Evolutionary conservation across 2,113 vertebrate genomes (phyloP), one percentile per base, ranked within the genome.

Genomic region (Pelecanus crispus): DNA sequence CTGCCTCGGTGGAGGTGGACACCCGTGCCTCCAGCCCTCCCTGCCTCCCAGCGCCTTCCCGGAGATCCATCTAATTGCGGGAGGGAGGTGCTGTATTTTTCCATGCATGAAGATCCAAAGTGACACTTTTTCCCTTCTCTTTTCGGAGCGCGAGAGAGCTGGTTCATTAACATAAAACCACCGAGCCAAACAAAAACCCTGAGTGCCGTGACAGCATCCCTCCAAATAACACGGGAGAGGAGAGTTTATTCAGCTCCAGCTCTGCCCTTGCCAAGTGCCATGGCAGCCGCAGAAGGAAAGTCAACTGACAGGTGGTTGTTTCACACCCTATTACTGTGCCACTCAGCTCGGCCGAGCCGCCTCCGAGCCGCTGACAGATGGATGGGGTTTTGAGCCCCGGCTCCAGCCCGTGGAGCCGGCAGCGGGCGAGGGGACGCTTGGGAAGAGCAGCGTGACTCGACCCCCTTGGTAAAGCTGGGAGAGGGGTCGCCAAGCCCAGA

Each of bases 11-110:
- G 1, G 53, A 17, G 34, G 9, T 9, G 17, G 70, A 10, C 29
- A 1, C 13, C 56, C 21, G 0, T 2, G 19, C 24, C 74, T 32
- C 81, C 81, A 31, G 28, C 42, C 81, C 75, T 7, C 10, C 36
- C 67, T 7, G 24, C 59, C 65, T 47, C 70, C 55, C 61, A 26
- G 8, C 14, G 1, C 55, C 9, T 52, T 79, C 89, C 88, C 36
- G 1, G 25, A 45, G 40, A 20, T 68, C 83, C 52, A 2, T 68
- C 80, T 52, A 56, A 63, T 71, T n/a, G 78, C 55, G 2, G 61
- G 58, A 81, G 74, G 82, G 86, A 89, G 62, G 26, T n/a, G 90
- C 90, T 73, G 94, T 83, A 81, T 92, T 93, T 96, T 96, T 96
- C 95, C 97, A 90, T 79, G 86, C 88, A 13, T 2, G 62, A 71